Percentiles rank a stretch among this genome's conserved stretches.
These are phyloP conservation scores for Germaria angustata DNA, from an alignment of 2,888 invertebrate genomes.

Conservation along the genomic window DNA sequence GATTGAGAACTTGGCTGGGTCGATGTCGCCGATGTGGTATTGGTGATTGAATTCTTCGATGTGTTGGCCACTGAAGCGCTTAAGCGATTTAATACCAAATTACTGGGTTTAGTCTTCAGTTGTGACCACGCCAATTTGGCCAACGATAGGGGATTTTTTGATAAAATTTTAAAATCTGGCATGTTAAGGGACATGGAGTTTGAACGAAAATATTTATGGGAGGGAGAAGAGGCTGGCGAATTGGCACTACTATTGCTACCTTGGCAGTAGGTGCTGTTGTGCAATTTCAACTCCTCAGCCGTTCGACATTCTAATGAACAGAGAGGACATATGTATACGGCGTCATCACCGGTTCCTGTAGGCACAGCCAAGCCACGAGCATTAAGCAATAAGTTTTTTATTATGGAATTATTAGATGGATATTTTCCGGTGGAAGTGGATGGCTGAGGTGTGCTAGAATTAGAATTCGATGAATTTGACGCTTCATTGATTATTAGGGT, in stretches of 20 bases:
- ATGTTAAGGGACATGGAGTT: constrained; percentile 83
- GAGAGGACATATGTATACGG: constrained; percentile 86
- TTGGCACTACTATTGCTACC: constrained; percentile 81
- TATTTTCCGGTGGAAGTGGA: constrained; percentile 53
- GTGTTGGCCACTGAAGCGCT: constrained; percentile 75
- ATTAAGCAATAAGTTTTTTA: constrained; percentile 90
- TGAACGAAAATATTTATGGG: constrained; percentile 82
- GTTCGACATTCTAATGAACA: constrained; percentile 90
- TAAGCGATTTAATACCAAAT: constrained; percentile 81
- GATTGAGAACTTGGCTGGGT: constrained; percentile 50
- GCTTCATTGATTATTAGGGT: constrained; percentile 51
- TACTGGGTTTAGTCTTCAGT: constrained; percentile 82
- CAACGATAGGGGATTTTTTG: constrained; percentile 75
- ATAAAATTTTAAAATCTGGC: constrained; percentile 81
- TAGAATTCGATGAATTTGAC: constrained; percentile 65
- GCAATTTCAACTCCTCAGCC: constrained; percentile 89
- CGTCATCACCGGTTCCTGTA: constrained; percentile 83
- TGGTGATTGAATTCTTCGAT: constrained; percentile 69
- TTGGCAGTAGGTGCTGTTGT: constrained; percentile 90
- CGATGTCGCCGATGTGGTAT: constrained; percentile 61
- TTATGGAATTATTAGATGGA: constrained; percentile 85
- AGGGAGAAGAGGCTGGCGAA: constrained; percentile 78
- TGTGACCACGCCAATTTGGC: constrained; percentile 80
- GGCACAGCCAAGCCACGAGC: constrained; percentile 81
- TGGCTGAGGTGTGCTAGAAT: constrained; percentile 44